Percentiles rank a stretch among this genome's conserved stretches.
These are phyloP conservation scores for Petrophora chlorosata DNA, from an alignment of 2,888 invertebrate genomes.

Conservation along the genomic window DNA sequence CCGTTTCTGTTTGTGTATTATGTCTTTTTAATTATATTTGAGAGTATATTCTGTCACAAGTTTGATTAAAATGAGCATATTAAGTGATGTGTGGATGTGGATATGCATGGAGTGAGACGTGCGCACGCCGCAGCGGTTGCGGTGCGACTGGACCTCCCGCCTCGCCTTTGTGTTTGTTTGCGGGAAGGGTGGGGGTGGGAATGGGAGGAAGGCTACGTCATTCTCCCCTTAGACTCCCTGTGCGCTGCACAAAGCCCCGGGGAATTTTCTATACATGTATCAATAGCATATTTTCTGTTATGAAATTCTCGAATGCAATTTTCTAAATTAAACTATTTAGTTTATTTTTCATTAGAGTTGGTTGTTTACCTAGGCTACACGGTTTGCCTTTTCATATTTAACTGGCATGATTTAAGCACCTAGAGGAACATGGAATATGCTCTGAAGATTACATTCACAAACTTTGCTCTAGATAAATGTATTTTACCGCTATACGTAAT, in stretches of 20 bases:
- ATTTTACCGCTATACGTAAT: too few relatives aligned
- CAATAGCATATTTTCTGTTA: constrained; percentile 39
- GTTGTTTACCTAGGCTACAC: background rate
- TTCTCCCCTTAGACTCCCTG: constrained; percentile 33
- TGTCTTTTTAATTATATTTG: constrained; percentile 12
- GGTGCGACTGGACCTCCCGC: constrained; percentile 65
- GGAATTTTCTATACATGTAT: constrained; percentile 46
- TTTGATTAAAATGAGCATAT: constrained; percentile 62
- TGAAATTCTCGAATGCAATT: constrained; percentile 21
- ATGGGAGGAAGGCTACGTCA: constrained; percentile 59
- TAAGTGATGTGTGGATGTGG: constrained; percentile 53
- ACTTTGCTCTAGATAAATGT: too few relatives aligned
- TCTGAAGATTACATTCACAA: too few relatives aligned
- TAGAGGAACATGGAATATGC: background rate
- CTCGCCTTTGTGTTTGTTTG: constrained; percentile 52
- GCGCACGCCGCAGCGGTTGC: constrained; percentile 65
- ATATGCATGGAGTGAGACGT: constrained; percentile 57
- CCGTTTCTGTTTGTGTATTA: background rate
- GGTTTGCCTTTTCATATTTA: background rate
- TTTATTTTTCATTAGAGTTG: constrained; percentile 5
- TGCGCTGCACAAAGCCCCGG: constrained; percentile 45
- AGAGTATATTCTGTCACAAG: constrained; percentile 50
- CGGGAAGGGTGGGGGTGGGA: constrained; percentile 40
- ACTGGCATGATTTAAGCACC: too few relatives aligned
- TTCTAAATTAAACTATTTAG: constrained; percentile 5